These are phyloP conservation scores for Carassius carassius DNA, from an alignment of 2,113 vertebrate species.

Conservation along the genomic window DNA sequence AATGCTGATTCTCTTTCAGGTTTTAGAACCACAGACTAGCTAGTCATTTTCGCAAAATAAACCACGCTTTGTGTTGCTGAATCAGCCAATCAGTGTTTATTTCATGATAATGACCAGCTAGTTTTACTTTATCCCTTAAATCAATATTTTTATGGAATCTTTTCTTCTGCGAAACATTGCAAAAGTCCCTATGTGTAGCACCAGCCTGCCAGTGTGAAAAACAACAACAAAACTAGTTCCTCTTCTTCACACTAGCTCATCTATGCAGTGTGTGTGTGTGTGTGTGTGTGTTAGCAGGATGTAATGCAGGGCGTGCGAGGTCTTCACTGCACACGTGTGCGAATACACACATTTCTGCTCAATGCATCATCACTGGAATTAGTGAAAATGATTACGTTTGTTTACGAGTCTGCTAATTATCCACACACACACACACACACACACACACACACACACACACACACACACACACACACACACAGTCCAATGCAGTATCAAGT, in stretches of 20 bases:
- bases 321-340: constrained; percentile 66
- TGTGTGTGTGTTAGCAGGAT: constrained; percentile 44
- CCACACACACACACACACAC: constrained; percentile 46
- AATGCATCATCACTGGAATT: constrained; percentile 69
- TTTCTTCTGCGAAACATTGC: neutral
- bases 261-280: constrained; percentile 63
- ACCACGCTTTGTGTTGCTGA: neutral
- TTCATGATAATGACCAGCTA: neutral
- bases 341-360: constrained; percentile 70
- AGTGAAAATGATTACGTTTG: constrained; percentile 70
- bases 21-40: neutral
- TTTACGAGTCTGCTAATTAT: constrained; percentile 75
- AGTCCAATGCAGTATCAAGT: constrained; percentile 63
- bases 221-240: constrained; percentile 61
- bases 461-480: constrained; percentile 39
- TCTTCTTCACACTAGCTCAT: constrained; percentile 73
- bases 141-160: neutral
- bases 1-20: neutral
- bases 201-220: constrained; percentile 46
- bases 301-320: constrained; percentile 32
- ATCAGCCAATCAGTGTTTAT: neutral
- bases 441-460: too few species aligned
- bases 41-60: neutral
- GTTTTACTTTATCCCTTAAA: neutral
- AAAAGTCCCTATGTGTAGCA: constrained; percentile 32